Evolutionary conservation across 2,113 vertebrate genomes (phyloP).

Genomic region (Nothobranchius kuhntae): DNA sequence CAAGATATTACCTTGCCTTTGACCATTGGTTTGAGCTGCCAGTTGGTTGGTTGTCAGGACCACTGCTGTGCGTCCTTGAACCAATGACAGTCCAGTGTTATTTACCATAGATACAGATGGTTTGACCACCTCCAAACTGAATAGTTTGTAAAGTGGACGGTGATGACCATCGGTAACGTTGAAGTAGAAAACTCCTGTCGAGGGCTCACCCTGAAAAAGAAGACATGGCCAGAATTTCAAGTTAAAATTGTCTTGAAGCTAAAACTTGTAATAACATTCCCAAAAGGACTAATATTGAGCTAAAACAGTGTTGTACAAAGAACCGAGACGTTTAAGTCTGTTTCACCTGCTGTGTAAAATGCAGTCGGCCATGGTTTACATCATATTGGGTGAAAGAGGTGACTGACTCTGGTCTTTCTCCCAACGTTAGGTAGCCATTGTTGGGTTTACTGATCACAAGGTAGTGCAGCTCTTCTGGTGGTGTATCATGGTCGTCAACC

Average conservation of each 20-base stretch:
- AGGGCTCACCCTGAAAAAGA: slow-evolving; percentile 74
- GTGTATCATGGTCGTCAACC: slow-evolving; percentile 86
- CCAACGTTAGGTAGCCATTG: slow-evolving; percentile 85
- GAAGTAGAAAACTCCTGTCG: slow-evolving; percentile 88
- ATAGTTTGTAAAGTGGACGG: slow-evolving; percentile 85
- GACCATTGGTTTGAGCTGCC: slow-evolving; percentile 82
- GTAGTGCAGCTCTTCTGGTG: slow-evolving; percentile 85
- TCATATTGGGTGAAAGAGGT: slow-evolving; percentile 88
- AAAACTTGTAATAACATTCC: too few relatives aligned
- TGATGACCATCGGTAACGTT: slow-evolving; percentile 87
- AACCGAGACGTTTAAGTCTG: neutral
- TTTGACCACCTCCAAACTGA: slow-evolving; percentile 84
- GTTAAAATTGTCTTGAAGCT: too few relatives aligned
- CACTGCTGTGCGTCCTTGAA: slow-evolving; percentile 81
- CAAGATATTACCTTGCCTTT: slow-evolving; percentile 75
- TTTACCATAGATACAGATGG: slow-evolving; percentile 80
- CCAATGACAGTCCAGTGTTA: slow-evolving; percentile 81
- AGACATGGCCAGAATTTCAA: neutral
- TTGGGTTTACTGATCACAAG: slow-evolving; percentile 81
- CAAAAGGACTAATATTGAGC: neutral
- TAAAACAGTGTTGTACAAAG: neutral
- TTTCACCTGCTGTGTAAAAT: slow-evolving; percentile 84
- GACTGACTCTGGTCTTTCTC: slow-evolving; percentile 74
- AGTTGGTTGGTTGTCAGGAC: slow-evolving; percentile 81
- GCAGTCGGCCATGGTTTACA: slow-evolving; percentile 79